Percentiles rank a stretch among this genome's conserved stretches.
Evolutionary conservation across 1,140 invertebrate species (phyloP).

Genomic region (Sarcophaga bullata): DNA sequence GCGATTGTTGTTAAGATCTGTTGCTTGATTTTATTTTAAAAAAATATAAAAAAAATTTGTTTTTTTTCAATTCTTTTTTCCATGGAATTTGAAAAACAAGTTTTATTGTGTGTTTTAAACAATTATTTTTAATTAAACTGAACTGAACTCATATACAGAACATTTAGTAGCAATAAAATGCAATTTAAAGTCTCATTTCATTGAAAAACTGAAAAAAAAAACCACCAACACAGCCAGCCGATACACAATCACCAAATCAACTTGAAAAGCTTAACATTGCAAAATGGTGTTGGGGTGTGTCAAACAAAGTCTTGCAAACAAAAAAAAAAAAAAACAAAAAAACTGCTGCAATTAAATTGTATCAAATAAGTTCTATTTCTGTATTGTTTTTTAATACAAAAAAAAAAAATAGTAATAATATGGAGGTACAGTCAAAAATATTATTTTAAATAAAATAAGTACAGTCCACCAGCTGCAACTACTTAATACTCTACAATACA

Average conservation of each 20-base stretch:
- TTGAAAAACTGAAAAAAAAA: not conserved
- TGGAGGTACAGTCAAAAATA: not conserved
- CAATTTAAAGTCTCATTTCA: not conserved
- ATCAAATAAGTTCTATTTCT: not conserved
- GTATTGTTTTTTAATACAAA: no score
- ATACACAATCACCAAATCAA: constrained; percentile 19
- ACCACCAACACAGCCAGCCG: not conserved
- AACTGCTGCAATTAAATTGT: constrained; percentile 1
- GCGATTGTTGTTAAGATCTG: not conserved
- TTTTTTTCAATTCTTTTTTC: no score
- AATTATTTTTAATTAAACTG: constrained; percentile 35
- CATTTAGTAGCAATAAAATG: not conserved
- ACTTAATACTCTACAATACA: no score
- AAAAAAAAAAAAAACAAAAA: not conserved
- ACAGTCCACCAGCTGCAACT: no score
- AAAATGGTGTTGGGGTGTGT: constrained; percentile 26
- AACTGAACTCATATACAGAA: not conserved
- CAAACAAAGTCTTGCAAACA: constrained; percentile 21
- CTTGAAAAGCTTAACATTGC: not conserved
- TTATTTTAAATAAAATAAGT: not conserved
- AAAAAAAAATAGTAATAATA: not conserved
- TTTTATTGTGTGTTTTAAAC: not conserved
- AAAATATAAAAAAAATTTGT: no score
- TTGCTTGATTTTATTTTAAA: no score
- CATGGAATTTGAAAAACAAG: constrained; percentile 19